Evolutionary conservation across 2,888 invertebrate species (phyloP), one percentile per base, ranked within the genome.

Genomic region (Anarsia innoxiella): DNA sequence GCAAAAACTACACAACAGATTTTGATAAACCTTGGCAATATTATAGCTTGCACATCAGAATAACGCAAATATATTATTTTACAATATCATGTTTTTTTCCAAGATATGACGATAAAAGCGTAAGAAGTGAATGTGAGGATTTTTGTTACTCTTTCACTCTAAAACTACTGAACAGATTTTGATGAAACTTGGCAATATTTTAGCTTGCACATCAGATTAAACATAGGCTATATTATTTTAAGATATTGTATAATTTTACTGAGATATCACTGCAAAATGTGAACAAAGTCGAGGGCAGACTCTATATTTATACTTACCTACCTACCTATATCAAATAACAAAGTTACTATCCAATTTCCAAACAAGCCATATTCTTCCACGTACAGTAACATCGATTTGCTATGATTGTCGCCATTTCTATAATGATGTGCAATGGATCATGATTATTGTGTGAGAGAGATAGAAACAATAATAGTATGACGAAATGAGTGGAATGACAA

Each of bases 391-490:
- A 31, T 35, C 16, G 29, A 33, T n/a, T n/a, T 50, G 40, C 14
- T n/a, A 51, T 61, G 60, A 69, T 65, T 55, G 58, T 53, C 53
- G 60, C 56, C 51, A 47, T 58, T 62, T 47, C 48, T 38, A 41
- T 53, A 52, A 51, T 51, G 44, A 56, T 44, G 49, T 47, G 50
- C 42, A 35, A 50, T 37, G 46, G 42, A 49, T 48, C 39, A 50
- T 56, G 49, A 44, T 40, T 40, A 51, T 50, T 45, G 54, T 59
- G 47, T 36, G 51, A 48, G 36, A 11, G 42, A 44, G 44, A 41
- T 30, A 42, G 42, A 31, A 35, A 48, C 44, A 31, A 51, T 40
- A 32, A 25, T 39, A n/a, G 28, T 27, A 48, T 44, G 45, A 45
- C 41, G 56, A 55, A 43, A 50, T n/a, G n/a, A n/a, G n/a, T n/a